phyloP scores from a whole-genome alignment of 1,140 invertebrate species.

The Sesamia nonagrioides region DNA sequence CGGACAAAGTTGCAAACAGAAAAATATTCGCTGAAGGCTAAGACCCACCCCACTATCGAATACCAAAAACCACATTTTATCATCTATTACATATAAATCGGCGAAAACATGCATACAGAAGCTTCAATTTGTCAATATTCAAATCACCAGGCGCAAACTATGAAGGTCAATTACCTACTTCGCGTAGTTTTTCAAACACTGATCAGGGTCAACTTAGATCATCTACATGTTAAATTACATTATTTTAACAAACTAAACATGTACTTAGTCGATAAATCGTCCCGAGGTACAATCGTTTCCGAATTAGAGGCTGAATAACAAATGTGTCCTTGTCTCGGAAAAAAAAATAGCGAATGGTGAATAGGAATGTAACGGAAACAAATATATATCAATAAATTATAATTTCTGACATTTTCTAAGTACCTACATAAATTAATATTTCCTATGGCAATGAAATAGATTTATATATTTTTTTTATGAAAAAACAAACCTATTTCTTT shows the following conservation, averaged over 20 bases:
- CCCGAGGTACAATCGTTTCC: conserved; percentile 32
- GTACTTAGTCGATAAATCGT: conserved; percentile 47
- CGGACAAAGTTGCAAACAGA: too few species aligned
- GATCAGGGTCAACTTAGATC: conserved; percentile 43
- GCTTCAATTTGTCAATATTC: conserved; percentile 45
- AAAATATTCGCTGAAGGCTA: too few species aligned
- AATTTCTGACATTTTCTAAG: too few species aligned
- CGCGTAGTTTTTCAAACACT: conserved; percentile 23
- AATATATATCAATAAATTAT: background rate
- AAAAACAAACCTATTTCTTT: background rate
- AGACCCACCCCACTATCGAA: background rate
- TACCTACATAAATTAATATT: background rate
- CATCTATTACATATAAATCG: conserved; percentile 23
- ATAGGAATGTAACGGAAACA: background rate
- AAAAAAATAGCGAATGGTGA: conserved; percentile 28
- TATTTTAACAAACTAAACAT: conserved; percentile 40
- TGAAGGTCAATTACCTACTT: conserved; percentile 51
- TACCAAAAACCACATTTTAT: background rate
- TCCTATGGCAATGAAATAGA: background rate
- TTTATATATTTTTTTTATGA: background rate
- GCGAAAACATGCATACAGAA: background rate
- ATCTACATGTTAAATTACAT: conserved; percentile 35
- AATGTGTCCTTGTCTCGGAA: conserved; percentile 39
- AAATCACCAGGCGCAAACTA: conserved; percentile 17
- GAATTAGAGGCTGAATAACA: conserved; percentile 47